Percentiles rank a stretch among this genome's conserved stretches.
These are phyloP conservation scores for Zootoca vivipara DNA, from an alignment of 2,113 vertebrate species.

Conservation along the genomic window DNA sequence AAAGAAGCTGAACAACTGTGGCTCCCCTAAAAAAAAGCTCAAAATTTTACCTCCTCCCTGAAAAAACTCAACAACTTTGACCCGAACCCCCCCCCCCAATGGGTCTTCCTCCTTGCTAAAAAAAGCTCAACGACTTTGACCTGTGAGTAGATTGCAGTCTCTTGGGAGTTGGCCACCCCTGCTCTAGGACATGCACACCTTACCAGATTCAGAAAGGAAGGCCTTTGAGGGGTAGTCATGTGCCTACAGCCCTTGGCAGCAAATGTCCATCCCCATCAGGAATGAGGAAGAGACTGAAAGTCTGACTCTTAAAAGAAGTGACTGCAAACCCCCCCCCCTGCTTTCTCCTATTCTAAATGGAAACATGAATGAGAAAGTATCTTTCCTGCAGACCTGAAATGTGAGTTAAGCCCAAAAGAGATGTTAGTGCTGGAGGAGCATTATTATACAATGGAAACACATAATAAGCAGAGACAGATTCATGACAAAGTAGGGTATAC, in stretches of 20 bases:
- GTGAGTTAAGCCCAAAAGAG: neutral
- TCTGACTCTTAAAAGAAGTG: neutral
- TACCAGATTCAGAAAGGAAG: neutral
- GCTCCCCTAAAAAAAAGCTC: too few species aligned
- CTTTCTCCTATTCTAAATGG: neutral
- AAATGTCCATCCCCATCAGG: neutral
- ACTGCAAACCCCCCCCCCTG: neutral
- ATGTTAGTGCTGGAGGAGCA: neutral
- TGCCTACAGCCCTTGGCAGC: rapidly evolving
- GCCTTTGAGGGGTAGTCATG: neutral
- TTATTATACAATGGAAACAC: too few species aligned
- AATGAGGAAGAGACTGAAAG: neutral
- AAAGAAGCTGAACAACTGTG: too few species aligned
- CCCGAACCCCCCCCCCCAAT: too few species aligned
- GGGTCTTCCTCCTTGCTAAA: too few species aligned
- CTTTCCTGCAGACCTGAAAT: neutral
- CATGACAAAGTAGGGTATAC: neutral
- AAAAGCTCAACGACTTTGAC: too few species aligned
- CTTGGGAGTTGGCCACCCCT: too few species aligned
- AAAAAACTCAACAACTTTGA: too few species aligned
- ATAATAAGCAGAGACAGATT: neutral
- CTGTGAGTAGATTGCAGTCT: too few species aligned
- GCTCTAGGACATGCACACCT: neutral
- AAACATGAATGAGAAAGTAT: neutral
- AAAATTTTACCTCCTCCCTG: too few species aligned